Base-by-base conservation (phyloP, 2,113 vertebrate genomes). In the Trematomus loennbergii region DNA sequence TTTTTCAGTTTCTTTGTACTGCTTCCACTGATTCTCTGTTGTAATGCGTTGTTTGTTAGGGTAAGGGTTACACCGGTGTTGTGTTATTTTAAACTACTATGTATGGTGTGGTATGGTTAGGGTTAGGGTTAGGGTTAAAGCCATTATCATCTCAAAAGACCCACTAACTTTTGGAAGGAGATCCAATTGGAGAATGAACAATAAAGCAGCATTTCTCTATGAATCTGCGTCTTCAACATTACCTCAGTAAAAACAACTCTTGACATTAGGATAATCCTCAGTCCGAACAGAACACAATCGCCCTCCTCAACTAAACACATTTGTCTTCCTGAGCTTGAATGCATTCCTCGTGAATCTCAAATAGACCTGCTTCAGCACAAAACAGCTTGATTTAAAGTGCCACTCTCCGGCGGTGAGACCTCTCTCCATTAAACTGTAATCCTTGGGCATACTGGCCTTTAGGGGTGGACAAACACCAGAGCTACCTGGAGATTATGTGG, bases 381-480 rank as follows among this genome's bases (percentile, higher is more conserved):
- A 75, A 49, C 2, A 48, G 11, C 8, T 43, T 65, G 43, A 79
- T 59, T 61, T 55, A 46, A 70, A 45, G 18, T 43, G 69, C 70
- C 58, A 40, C 61, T 55, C 7, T 62, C 1, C 3, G 7, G 13
- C 76, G 75, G 55, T 79, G n/a, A 52, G 55, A 43, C 29, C 15
- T 69, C 71, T 43, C 17, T 54, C 17, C 49, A 12, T 60, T 15
- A 66, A 33, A 45, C 74, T n/a, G 9, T 87, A 84, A 87, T 86
- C 88, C 84, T 40, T 52, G 1, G 1, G 58, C 54, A 60, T 36
- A 71, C 72, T 77, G 87, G 69, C 89, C 36, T 81, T 59, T 2
- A 8, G 89, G 92, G 90, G 84, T 89, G 90, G 88, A 89, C 90
- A 82, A 84, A 79, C 79, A 75, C 53, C 9, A 12, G 5, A 49